A percentile compares a stretch with the other conserved stretches of the same genome.
Conservation (phyloP, 2,888 invertebrate species). For the Mythimna albipuncta region DNA sequence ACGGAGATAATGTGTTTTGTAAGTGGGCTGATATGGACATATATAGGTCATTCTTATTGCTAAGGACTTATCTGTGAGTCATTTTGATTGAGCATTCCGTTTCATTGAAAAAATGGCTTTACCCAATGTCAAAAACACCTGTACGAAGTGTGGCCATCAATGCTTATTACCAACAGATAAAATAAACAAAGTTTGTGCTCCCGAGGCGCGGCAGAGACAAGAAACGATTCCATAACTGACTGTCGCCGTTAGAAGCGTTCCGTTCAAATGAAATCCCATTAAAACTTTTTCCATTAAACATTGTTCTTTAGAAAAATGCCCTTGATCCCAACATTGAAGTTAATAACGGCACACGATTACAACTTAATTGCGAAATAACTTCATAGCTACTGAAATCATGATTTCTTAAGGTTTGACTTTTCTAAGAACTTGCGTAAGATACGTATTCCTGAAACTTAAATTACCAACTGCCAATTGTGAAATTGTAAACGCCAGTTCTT, state of each 20-base stretch:
- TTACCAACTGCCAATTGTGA: constrained; percentile 13
- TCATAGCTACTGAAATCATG: constrained; percentile 60
- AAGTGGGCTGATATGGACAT: too few relatives aligned
- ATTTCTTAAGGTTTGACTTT: constrained; percentile 65
- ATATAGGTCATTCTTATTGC: too few relatives aligned
- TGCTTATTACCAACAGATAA: constrained; percentile 22
- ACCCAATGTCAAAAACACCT: neutral
- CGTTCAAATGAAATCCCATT: constrained; percentile 86
- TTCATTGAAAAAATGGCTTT: neutral
- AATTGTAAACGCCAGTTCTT: constrained; percentile 21
- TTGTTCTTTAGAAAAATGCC: constrained; percentile 83
- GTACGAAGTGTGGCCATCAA: neutral
- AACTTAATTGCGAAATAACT: constrained; percentile 76
- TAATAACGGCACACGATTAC: constrained; percentile 78
- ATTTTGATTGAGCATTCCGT: neutral
- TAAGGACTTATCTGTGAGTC: too few relatives aligned
- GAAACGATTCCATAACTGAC: constrained; percentile 78
- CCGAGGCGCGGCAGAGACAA: constrained; percentile 63
- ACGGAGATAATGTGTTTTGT: too few relatives aligned
- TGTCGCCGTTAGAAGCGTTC: constrained; percentile 70
- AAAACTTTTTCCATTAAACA: constrained; percentile 89
- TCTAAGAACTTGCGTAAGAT: constrained; percentile 49
- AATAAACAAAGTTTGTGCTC: constrained; percentile 11
- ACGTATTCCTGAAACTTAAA: constrained; percentile 32
- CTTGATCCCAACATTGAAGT: constrained; percentile 80